phyloP scores from a whole-genome alignment of 2,113 vertebrate genomes.

The Lasiurus cinereus region DNA sequence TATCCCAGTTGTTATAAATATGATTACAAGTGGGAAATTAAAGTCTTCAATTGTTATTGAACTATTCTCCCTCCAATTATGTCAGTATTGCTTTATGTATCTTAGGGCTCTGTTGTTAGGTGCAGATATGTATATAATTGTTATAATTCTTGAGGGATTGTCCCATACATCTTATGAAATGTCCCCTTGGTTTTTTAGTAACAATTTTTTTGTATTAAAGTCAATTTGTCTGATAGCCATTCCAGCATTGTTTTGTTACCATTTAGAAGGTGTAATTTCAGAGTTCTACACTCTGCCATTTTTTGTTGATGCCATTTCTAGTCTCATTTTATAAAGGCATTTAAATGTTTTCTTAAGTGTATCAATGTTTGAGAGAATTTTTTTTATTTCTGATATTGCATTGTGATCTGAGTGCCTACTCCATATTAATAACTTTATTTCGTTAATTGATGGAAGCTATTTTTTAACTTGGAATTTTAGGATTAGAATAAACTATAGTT shows the following conservation, averaged over 20 bases:
- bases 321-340: slow-evolving; percentile 17
- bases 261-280: neutral
- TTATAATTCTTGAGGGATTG: neutral
- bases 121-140: neutral
- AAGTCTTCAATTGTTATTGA: neutral
- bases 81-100: slow-evolving; percentile 35
- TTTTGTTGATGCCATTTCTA: neutral
- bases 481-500: slow-evolving; percentile 41
- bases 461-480: slow-evolving; percentile 50
- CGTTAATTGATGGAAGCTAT: neutral
- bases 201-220: neutral
- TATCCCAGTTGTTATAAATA: neutral
- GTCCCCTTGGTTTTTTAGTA: neutral
- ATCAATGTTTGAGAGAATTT: slow-evolving; percentile 23
- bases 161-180: neutral
- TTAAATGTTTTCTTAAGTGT: slow-evolving; percentile 10
- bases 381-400: slow-evolving; percentile 40
- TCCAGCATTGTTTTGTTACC: neutral
- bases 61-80: slow-evolving; percentile 6
- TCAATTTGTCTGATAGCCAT: neutral
- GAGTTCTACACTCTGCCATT: neutral
- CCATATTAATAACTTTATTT: slow-evolving; percentile 27
- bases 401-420: neutral
- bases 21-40: neutral
- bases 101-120: neutral